Evolutionary conservation across 2,113 vertebrate species (phyloP).

Genomic region (Pontoporia blainvillei): DNA sequence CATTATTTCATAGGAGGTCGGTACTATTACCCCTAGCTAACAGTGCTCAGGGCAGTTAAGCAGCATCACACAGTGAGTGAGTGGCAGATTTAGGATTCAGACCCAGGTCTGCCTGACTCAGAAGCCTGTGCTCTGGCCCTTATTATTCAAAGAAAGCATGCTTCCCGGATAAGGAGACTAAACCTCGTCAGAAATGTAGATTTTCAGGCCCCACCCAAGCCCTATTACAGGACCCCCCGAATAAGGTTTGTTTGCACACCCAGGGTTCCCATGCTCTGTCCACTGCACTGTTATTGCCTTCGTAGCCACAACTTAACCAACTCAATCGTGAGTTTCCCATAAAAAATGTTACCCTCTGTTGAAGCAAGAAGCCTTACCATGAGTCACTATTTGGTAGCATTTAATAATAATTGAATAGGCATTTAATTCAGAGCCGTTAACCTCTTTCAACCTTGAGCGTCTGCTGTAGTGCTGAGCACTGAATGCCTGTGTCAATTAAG

Average conservation of each 20-base stretch:
- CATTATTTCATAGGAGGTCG: not conserved
- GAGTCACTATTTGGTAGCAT: not conserved
- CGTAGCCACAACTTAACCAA: rapidly evolving
- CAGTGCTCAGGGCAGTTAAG: not conserved
- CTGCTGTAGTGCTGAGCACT: not conserved
- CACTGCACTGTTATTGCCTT: not conserved
- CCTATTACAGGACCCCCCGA: not conserved
- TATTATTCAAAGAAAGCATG: not conserved
- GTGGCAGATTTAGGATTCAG: not conserved
- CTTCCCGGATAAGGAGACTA: not conserved
- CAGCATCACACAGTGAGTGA: not conserved
- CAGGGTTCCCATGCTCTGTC: not conserved
- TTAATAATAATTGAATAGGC: not conserved
- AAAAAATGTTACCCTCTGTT: not conserved
- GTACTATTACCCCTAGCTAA: not conserved
- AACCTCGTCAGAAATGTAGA: not conserved
- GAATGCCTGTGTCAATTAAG: not conserved
- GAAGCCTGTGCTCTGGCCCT: not conserved
- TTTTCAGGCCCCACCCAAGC: too few species aligned
- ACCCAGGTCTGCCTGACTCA: not conserved
- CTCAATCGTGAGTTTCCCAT: not conserved
- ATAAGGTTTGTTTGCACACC: not conserved
- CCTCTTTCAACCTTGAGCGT: not conserved
- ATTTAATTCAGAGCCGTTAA: not conserved
- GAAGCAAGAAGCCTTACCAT: not conserved